phyloP scores from a whole-genome alignment of 2,888 invertebrate genomes.

The Steinernema scapterisci region DNA sequence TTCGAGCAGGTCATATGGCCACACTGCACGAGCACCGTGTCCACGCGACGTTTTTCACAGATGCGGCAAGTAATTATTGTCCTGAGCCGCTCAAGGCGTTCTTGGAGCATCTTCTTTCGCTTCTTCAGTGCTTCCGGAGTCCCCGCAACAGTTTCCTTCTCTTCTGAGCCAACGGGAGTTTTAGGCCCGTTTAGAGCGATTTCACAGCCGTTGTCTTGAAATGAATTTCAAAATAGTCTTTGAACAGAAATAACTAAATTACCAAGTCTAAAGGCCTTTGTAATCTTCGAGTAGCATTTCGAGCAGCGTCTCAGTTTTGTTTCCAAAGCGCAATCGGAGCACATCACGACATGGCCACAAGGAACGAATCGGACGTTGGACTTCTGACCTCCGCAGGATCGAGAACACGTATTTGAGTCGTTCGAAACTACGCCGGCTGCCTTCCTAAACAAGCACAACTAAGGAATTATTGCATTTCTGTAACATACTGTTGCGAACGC shows the following conservation, averaged over 20 bases:
- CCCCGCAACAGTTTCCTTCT: background rate
- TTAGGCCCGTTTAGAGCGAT: background rate
- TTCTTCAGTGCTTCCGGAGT: background rate
- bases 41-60: background rate
- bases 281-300: constrained; percentile 4
- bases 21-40: background rate
- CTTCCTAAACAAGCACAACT: too few species aligned
- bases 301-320: background rate
- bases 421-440: background rate
- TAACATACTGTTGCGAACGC: background rate
- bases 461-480: too few species aligned
- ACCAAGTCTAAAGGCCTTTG: background rate
- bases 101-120: background rate
- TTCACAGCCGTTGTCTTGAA: background rate
- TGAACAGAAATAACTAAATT: background rate
- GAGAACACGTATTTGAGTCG: background rate
- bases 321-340: background rate
- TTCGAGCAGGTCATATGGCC: background rate
- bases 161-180: background rate
- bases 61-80: background rate
- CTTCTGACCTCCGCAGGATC: background rate
- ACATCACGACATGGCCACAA: constrained; percentile 8
- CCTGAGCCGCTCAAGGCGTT: background rate
- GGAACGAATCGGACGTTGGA: constrained; percentile 8
- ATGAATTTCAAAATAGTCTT: background rate